Conservation (phyloP, 1,140 invertebrate species). For the Lepidurus couesii region DNA sequence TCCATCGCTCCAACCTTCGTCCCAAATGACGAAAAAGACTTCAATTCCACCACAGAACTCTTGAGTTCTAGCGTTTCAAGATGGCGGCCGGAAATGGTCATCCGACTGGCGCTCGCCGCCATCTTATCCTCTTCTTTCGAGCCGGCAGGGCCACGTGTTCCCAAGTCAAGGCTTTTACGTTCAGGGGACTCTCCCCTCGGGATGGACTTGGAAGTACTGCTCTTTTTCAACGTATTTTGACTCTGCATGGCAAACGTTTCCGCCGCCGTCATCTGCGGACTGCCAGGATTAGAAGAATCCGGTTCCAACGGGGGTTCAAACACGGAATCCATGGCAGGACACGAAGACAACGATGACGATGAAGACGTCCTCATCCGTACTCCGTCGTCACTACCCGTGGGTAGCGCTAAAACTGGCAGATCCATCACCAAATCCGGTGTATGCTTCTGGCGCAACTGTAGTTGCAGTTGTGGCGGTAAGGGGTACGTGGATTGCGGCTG, state of each 20-base stretch:
- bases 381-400: conserved; percentile 47
- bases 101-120: not conserved
- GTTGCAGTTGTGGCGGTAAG: not conserved
- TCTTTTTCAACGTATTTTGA: conserved; percentile 75
- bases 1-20: not conserved
- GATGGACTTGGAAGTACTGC: conserved; percentile 44
- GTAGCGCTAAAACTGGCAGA: conserved; percentile 54
- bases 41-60: conserved; percentile 38
- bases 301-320: conserved; percentile 32
- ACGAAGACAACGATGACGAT: conserved; percentile 34
- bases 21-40: conserved; percentile 20
- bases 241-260: conserved; percentile 70
- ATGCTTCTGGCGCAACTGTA: conserved; percentile 52
- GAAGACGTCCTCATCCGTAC: conserved; percentile 43
- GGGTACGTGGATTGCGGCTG: conserved; percentile 22
- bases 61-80: not conserved
- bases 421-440: conserved; percentile 87
- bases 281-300: conserved; percentile 39
- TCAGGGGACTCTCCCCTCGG: conserved; percentile 33
- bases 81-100: not conserved
- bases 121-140: conserved; percentile 27
- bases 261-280: conserved; percentile 62
- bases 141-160: not conserved
- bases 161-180: conserved; percentile 40
- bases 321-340: conserved; percentile 34